Conservation (phyloP, 2,888 invertebrate species). For the Saturnia pavonia region DNA sequence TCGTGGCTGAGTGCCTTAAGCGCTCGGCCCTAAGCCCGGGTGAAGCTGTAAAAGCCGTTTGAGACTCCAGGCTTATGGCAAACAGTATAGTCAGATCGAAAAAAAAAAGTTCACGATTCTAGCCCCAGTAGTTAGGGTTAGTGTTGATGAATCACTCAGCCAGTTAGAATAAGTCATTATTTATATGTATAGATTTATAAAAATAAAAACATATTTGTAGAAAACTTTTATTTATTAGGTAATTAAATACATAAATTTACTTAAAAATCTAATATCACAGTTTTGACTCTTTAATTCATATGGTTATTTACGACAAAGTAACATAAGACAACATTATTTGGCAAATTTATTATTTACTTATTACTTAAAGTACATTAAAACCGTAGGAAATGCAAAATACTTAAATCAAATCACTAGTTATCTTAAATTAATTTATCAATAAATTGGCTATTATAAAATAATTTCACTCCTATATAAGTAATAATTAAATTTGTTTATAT, state of each 20-base stretch:
- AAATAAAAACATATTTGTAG: too few relatives aligned
- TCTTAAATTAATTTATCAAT: neutral
- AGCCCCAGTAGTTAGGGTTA: too few relatives aligned
- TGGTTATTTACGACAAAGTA: neutral
- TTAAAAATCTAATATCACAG: slow-evolving; percentile 70
- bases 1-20: too few relatives aligned
- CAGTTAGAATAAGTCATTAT: too few relatives aligned
- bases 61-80: too few relatives aligned
- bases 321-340: neutral
- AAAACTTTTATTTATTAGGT: slow-evolving; percentile 29
- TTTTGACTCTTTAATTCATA: slow-evolving; percentile 37
- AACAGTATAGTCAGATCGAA: too few relatives aligned
- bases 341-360: neutral
- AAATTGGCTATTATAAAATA: neutral
- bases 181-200: too few relatives aligned
- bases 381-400: neutral
- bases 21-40: too few relatives aligned
- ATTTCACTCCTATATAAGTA: neutral
- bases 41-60: too few relatives aligned
- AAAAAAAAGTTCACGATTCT: too few relatives aligned
- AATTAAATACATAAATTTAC: slow-evolving; percentile 35
- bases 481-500: too few relatives aligned
- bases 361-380: neutral
- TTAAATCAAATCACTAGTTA: neutral
- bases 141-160: too few relatives aligned